Base-by-base conservation (phyloP, 2,113 vertebrate genomes). In the Salvelinus fontinalis region DNA sequence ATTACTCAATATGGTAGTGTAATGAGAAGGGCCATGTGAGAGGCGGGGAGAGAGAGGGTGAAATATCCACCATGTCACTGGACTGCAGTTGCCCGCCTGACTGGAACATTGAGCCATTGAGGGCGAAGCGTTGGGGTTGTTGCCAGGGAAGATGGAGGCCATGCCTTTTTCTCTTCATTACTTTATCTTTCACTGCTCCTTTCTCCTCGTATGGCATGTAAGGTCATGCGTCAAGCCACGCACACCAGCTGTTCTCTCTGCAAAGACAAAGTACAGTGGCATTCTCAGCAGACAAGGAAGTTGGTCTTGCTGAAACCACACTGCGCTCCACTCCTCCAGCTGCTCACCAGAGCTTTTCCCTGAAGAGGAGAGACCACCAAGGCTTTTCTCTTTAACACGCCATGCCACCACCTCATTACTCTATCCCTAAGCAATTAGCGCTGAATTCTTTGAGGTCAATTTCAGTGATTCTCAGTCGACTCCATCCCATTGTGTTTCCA, bases 341-440 rank as follows among this genome's bases (percentile, higher is more conserved):
- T 62, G 59, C n/a, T 62, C 59, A 62, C 59, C 16, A 1, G n/a
- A 22, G n/a, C 69, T 51, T 18, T 49, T 49, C 12, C 69, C 7
- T 24, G 13, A 54, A 18, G 51, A 54, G 51, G 51, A 54, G 39
- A 11, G 48, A 18, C 49, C 49, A 44, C n/a, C 44, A 49, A 54
- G 39, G 34, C 69, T 20, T 9, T 60, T 20, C 67, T 5, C 59
- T 31, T 22, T 20, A 31, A 20, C 68, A 31, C 13, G 0, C 57
- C 68, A 22, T 54, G 18, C 31, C 54, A 26, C 20, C n/a, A 14
- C 20, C 54, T 72, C 49, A 0, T 3, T 11, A 73, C 60, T 67
- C 31, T 73, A 73, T 80, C 70, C 68, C 54, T 34, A 62, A 78
- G 71, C 76, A 85, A 83, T 85, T 85, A 79, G 74, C 76, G 67